A percentile compares a stretch with the other conserved stretches of the same genome.
Conservation (phyloP, 1,140 invertebrate species). For the Zophobas atratus region DNA sequence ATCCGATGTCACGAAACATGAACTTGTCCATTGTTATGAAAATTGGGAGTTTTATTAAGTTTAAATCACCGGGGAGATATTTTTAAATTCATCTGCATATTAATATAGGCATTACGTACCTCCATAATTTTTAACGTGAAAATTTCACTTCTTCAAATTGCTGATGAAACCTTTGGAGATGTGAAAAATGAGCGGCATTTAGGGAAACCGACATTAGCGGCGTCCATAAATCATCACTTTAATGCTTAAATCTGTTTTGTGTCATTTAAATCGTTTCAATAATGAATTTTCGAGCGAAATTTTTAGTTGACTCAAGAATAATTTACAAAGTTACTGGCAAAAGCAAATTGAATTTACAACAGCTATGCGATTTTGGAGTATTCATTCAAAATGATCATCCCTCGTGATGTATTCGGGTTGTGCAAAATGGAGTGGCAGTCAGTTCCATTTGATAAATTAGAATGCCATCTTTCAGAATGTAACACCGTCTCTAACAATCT, state of each 20-base stretch:
- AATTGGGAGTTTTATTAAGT: too few relatives aligned
- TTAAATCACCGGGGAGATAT: too few relatives aligned
- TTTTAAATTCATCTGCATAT: too few relatives aligned
- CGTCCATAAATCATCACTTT: constrained; percentile 20
- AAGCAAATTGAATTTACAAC: constrained; percentile 38
- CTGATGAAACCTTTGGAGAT: not conserved
- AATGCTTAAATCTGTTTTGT: constrained; percentile 25
- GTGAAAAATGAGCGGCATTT: constrained; percentile 14
- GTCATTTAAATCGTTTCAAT: constrained; percentile 17
- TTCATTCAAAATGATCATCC: constrained; percentile 27
- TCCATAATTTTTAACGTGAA: too few relatives aligned
- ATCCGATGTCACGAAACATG: too few relatives aligned
- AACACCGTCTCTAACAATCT: constrained; percentile 7
- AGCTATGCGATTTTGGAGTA: constrained; percentile 35
- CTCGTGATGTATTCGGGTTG: constrained; percentile 29
- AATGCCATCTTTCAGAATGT: constrained; percentile 39
- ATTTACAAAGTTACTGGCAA: constrained; percentile 7
- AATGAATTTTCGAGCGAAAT: constrained; percentile 25
- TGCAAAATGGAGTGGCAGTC: constrained; percentile 34
- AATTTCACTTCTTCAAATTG: too few relatives aligned
- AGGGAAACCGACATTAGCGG: not conserved
- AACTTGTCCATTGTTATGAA: too few relatives aligned
- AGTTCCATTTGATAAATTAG: constrained; percentile 44
- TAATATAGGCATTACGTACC: too few relatives aligned
- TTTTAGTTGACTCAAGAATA: constrained; percentile 26